Evolutionary conservation across 1,140 invertebrate species (phyloP).

Genomic region (Diorhabda carinulata): DNA sequence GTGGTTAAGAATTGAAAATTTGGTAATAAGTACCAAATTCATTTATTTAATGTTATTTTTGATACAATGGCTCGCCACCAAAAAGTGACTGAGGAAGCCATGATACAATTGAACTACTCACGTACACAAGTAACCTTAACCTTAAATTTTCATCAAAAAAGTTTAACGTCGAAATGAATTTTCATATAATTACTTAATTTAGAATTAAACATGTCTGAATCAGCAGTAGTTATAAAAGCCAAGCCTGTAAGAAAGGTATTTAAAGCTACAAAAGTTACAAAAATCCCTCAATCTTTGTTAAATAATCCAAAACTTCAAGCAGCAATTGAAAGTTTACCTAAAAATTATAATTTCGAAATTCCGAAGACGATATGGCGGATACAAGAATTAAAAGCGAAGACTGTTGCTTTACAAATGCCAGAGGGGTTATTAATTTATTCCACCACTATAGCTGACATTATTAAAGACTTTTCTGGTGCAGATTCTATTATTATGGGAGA

Average conservation of each 20-base stretch:
- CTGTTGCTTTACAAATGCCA: constrained; percentile 94
- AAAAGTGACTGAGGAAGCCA: constrained; percentile 9
- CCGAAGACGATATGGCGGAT: constrained; percentile 98
- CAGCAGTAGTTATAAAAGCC: constrained; percentile 68
- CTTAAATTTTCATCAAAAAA: neutral
- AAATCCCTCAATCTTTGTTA: constrained; percentile 79
- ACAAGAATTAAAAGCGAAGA: constrained; percentile 71
- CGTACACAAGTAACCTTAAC: constrained; percentile 14
- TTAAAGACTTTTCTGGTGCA: constrained; percentile 86
- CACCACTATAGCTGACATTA: constrained; percentile 89
- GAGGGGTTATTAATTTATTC: constrained; percentile 92
- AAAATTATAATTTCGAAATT: constrained; percentile 99
- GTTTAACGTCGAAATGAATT: neutral
- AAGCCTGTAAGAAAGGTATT: constrained; percentile 74
- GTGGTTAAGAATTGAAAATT: too few relatives aligned
- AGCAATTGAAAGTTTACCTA: constrained; percentile 73
- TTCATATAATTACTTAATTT: neutral
- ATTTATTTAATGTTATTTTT: too few relatives aligned
- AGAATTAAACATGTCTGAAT: constrained; percentile 27
- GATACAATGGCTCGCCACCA: neutral
- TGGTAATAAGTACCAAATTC: too few relatives aligned
- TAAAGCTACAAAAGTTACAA: constrained; percentile 67
- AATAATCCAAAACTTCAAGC: constrained; percentile 72
- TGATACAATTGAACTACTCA: constrained; percentile 26
- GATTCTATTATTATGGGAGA: constrained; percentile 98